A percentile compares a stretch with the other conserved stretches of the same genome.
Evolutionary conservation across 2,113 vertebrate genomes (phyloP).

Genomic region (Struthidea cinerea): DNA sequence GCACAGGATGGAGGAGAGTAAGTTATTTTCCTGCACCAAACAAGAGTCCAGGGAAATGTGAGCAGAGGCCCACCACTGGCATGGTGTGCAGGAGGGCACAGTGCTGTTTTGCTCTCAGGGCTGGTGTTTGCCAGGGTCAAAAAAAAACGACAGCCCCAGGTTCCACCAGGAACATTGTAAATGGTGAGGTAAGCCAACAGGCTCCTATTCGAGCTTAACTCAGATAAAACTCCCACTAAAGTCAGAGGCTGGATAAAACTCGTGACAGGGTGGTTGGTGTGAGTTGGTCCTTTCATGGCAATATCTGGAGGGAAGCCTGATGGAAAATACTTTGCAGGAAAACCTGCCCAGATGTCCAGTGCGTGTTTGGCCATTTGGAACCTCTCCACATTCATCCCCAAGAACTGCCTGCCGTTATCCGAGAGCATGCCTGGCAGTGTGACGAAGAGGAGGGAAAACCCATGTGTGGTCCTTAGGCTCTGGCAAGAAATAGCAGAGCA

Average conservation of each 20-base stretch:
- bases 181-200: neutral
- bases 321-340: slow-evolving; percentile 39
- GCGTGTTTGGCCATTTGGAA: neutral
- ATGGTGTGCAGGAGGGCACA: neutral
- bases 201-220: neutral
- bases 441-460: slow-evolving; percentile 17
- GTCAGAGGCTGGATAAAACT: neutral
- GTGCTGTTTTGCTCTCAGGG: neutral
- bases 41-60: neutral
- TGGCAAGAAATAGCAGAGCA: slow-evolving; percentile 56
- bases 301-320: slow-evolving; percentile 27
- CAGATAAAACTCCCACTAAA: slow-evolving; percentile 16
- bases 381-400: neutral
- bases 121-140: neutral
- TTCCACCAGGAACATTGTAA: neutral
- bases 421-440: neutral
- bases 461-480: slow-evolving; percentile 39
- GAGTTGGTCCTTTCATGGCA: slow-evolving; percentile 23
- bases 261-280: neutral
- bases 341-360: slow-evolving; percentile 21
- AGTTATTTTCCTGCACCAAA: neutral
- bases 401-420: neutral
- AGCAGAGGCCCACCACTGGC: neutral
- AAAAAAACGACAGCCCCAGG: neutral
- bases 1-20: neutral